Evolutionary conservation across 1,140 invertebrate species (phyloP), one percentile per base, ranked within the genome.

Genomic region (Apis mellifera): DNA sequence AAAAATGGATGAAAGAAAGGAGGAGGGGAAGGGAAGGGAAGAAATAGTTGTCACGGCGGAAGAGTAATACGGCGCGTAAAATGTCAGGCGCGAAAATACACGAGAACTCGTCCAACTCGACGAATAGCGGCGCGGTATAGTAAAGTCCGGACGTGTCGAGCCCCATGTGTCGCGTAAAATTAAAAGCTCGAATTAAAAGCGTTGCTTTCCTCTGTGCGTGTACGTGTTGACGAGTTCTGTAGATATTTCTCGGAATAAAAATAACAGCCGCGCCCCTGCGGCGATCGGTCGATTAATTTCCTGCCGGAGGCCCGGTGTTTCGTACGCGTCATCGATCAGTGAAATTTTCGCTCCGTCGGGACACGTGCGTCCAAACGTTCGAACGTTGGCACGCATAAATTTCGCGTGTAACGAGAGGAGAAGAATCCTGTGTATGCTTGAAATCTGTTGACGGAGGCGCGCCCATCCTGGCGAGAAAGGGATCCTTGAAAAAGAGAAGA

Each of bases 391-490:
- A 13, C 42, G 8, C 12, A 52, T 32, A 48, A 71, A 64, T 78
- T 62, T 64, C 65, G 12, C 19, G 26, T 17, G 52, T 9, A 21
- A 23, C 26, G 26, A 21, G 73, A 64, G 19, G 23, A 42, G 73
- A 64, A 23, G 23, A 42, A 32, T 11, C 3, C 60, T 42, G 60
- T 8, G 69, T n/a, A 23, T 23, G 23, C 19, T 19, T 21, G 26
- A 55, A 74, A 21, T 82, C 80, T 84, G 86, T 86, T 86, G 85
- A 81, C 75, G 59, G 73, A 68, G 87, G 73, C 83, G 68, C 86
- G 60, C 84, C 86, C 84, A 80, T 64, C 64, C 60, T 50, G 54
- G 32, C 74, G 65, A n/a, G 42, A 83, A 73, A 42, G 48, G 55
- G 54, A 15, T 21, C 55, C 64, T 23, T 69, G 9, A 71, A 64